Evolutionary conservation across 2,888 invertebrate genomes (phyloP).

Genomic region (Tolmerus cingulatus): DNA sequence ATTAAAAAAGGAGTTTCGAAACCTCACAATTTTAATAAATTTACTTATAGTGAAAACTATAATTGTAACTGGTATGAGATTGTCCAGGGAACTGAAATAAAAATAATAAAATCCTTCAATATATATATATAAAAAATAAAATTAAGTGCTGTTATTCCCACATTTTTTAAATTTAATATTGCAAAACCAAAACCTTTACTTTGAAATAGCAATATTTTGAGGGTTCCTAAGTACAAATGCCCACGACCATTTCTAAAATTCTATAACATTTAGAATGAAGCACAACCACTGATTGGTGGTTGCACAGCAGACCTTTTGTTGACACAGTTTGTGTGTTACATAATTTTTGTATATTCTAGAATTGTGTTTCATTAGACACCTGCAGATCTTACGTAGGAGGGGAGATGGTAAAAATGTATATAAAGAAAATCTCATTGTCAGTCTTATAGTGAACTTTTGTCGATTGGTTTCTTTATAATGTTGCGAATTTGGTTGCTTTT

Average conservation of each 20-base stretch:
- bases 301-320: neutral
- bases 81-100: no score
- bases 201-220: no score
- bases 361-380: neutral
- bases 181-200: no score
- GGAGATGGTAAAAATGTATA: neutral
- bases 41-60: no score
- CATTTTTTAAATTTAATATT: no score
- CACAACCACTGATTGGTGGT: neutral
- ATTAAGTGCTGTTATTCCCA: no score
- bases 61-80: no score
- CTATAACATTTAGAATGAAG: neutral
- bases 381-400: neutral
- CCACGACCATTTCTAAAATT: neutral
- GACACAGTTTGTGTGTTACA: neutral
- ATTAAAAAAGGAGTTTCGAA: no score
- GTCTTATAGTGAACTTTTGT: neutral
- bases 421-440: neutral
- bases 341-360: neutral
- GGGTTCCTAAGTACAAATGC: no score
- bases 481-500: neutral
- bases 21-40: no score
- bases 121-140: no score
- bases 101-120: no score
- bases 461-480: neutral